Conservation (phyloP, 2,888 invertebrate genomes). For the Lydus trimaculatus region DNA sequence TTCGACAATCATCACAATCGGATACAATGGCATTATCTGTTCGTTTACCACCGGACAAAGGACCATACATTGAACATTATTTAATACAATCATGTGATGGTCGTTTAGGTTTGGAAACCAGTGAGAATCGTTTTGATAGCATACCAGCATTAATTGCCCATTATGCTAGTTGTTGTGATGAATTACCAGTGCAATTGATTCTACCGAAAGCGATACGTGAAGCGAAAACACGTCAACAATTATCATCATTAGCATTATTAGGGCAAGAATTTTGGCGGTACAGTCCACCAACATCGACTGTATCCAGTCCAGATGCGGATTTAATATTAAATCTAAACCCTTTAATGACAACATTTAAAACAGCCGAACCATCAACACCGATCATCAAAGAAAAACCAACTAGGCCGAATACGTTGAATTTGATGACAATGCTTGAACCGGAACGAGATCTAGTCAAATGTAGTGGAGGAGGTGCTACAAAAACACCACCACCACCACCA, state of each 20-base stretch:
- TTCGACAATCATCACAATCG: constrained; percentile 91
- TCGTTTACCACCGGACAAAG: constrained; percentile 83
- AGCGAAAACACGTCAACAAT: constrained; percentile 88
- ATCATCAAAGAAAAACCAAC: constrained; percentile 66
- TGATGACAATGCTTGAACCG: constrained; percentile 65
- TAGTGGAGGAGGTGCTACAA: constrained; percentile 40
- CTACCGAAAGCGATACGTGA: constrained; percentile 86
- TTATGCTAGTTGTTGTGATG: constrained; percentile 93
- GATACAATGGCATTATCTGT: constrained; percentile 96
- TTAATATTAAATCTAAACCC: constrained; percentile 82
- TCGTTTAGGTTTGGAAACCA: constrained; percentile 89
- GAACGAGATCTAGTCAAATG: constrained; percentile 35
- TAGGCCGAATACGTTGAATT: constrained; percentile 83
- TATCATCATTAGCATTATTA: constrained; percentile 87
- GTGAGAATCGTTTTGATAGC: constrained; percentile 90
- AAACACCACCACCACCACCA: constrained; percentile 68
- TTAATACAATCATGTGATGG: constrained; percentile 86
- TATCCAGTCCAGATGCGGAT: constrained; percentile 66
- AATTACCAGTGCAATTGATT: constrained; percentile 88
- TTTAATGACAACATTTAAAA: constrained; percentile 76
- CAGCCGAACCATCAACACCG: constrained; percentile 66
- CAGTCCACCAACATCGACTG: constrained; percentile 55
- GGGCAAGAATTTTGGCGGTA: constrained; percentile 86
- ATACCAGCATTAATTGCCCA: constrained; percentile 93
- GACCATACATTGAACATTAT: constrained; percentile 95